Evolutionary conservation across 2,888 invertebrate genomes (phyloP).

Genomic region (Odontocolon sp.): DNA sequence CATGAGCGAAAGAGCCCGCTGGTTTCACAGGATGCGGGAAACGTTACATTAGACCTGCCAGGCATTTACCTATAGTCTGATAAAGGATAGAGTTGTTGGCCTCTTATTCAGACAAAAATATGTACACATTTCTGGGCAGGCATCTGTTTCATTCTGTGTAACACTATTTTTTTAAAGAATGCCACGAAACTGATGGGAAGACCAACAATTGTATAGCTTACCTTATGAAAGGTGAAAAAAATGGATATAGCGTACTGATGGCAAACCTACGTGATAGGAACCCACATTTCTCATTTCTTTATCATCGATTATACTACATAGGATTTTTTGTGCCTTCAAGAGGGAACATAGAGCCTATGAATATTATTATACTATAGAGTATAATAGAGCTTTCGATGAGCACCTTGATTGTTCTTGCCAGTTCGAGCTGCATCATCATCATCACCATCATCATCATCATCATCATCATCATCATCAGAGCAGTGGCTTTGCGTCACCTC

Average conservation of each 20-base stretch:
- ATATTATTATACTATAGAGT: neutral
- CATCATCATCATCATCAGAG: too few species aligned
- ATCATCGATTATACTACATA: constrained; percentile 49
- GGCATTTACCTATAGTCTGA: constrained; percentile 27
- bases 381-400: neutral
- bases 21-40: constrained; percentile 61
- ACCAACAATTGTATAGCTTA: too few species aligned
- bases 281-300: constrained; percentile 55
- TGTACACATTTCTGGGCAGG: too few species aligned
- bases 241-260: constrained; percentile 23
- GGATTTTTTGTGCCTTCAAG: neutral
- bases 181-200: too few species aligned
- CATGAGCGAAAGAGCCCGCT: constrained; percentile 31
- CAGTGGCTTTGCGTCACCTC: too few species aligned
- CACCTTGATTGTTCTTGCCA: too few species aligned
- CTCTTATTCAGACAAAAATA: constrained; percentile 8
- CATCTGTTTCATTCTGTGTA: too few species aligned
- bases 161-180: too few species aligned
- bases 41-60: constrained; percentile 55
- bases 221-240: constrained; percentile 13
- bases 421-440: too few species aligned
- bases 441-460: too few species aligned
- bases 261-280: constrained; percentile 43
- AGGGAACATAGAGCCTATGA: neutral
- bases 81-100: too few species aligned